Conservation (phyloP, 2,888 invertebrate genomes). For the Stenolophus ochropezus region DNA sequence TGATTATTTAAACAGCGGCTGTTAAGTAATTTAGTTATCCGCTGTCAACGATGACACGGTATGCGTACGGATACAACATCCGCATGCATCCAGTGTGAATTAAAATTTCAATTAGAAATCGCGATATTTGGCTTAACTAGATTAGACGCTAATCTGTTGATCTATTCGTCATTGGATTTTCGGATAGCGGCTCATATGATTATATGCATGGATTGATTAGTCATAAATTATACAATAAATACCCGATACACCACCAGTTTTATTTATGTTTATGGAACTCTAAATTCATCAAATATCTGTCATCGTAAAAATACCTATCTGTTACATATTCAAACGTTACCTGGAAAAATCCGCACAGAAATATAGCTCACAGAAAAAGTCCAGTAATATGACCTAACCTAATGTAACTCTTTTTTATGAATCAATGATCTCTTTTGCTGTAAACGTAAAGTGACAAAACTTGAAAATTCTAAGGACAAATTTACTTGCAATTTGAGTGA, state of each 20-base stretch:
- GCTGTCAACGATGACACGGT: conserved; percentile 24
- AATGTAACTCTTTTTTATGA: too few relatives aligned
- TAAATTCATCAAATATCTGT: too few relatives aligned
- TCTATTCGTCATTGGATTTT: conserved; percentile 41
- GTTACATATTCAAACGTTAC: too few relatives aligned
- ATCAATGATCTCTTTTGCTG: too few relatives aligned
- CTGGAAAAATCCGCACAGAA: too few relatives aligned
- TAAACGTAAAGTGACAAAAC: too few relatives aligned
- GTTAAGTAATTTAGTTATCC: conserved; percentile 30
- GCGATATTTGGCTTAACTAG: conserved; percentile 34
- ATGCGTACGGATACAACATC: not conserved
- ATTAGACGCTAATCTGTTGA: conserved; percentile 16
- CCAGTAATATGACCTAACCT: too few relatives aligned
- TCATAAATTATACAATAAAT: not conserved
- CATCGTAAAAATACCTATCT: too few relatives aligned
- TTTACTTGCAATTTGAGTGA: too few relatives aligned
- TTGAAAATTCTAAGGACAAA: too few relatives aligned
- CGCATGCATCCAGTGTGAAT: conserved; percentile 3
- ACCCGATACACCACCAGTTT: not conserved
- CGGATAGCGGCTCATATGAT: not conserved
- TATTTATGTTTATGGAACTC: not conserved
- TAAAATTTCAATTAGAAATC: conserved; percentile 45
- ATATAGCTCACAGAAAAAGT: too few relatives aligned
- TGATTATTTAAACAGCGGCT: conserved; percentile 28
- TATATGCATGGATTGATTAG: not conserved